Evolutionary conservation across 2,797 vertebrate genomes (phyloP).

Genomic region (Petrocephalus schoutedeni): DNA sequence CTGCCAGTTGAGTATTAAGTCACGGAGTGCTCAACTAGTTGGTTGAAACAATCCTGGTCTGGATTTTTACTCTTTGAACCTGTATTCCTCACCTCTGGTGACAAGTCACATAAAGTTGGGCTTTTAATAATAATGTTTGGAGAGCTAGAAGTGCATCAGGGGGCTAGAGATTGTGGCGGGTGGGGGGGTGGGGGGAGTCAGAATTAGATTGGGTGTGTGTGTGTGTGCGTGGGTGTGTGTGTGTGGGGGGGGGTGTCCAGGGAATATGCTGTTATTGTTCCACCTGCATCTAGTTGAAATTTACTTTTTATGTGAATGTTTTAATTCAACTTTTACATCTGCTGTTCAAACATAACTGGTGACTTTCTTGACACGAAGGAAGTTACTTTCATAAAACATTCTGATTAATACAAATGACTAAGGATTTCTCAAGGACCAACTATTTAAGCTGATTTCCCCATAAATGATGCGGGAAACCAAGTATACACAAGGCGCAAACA

Average conservation of each 20-base stretch:
- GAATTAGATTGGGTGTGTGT: neutral
- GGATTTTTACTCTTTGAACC: too few relatives aligned
- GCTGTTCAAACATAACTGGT: neutral
- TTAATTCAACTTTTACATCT: neutral
- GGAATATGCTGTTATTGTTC: neutral
- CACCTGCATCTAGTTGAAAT: neutral
- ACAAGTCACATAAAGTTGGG: neutral
- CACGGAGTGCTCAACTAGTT: too few relatives aligned
- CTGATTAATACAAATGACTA: neutral
- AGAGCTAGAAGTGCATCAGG: neutral
- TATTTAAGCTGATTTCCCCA: neutral
- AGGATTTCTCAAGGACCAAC: neutral
- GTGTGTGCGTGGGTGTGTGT: too few relatives aligned
- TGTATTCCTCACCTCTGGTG: too few relatives aligned
- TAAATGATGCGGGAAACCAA: neutral
- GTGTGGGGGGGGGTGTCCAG: neutral
- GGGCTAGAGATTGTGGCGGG: neutral
- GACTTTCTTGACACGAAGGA: neutral
- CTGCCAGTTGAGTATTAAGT: too few relatives aligned
- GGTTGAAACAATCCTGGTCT: too few relatives aligned
- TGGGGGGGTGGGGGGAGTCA: neutral
- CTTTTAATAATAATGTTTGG: too few relatives aligned
- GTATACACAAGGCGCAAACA: neutral
- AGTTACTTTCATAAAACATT: neutral
- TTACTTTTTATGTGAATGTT: conserved; percentile 7